Evolutionary conservation across 2,113 vertebrate species (phyloP).

Genomic region (Sebastes schlegelii): DNA sequence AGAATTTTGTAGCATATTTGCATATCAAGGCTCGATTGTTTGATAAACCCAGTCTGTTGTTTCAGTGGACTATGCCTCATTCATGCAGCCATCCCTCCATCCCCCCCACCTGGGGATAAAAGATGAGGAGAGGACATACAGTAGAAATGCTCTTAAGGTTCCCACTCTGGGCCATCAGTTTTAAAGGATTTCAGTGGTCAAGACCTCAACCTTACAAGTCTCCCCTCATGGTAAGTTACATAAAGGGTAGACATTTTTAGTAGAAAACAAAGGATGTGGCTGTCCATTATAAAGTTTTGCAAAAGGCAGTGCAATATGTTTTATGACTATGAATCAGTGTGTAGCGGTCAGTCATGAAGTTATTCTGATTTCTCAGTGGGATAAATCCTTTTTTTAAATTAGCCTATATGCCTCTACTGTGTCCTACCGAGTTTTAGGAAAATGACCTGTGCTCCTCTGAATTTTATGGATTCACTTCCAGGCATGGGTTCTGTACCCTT

Average conservation of each 20-base stretch:
- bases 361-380: conserved; percentile 19
- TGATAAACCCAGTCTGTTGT: conserved; percentile 22
- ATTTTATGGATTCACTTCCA: conserved; percentile 19
- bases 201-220: conserved; percentile 22
- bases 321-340: background rate
- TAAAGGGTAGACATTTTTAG: conserved; percentile 7
- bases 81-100: conserved; percentile 26
- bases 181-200: conserved; percentile 35
- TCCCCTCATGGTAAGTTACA: conserved; percentile 21
- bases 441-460: conserved; percentile 20
- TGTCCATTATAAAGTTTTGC: conserved; percentile 22
- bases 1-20: conserved; percentile 11
- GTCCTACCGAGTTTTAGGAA: conserved; percentile 3
- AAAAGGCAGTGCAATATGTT: conserved; percentile 47
- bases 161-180: background rate
- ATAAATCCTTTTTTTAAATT: conserved; percentile 19
- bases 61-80: conserved; percentile 12
- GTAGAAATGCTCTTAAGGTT: conserved; percentile 48
- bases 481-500: background rate
- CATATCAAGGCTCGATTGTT: conserved; percentile 24
- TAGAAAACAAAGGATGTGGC: conserved; percentile 38
- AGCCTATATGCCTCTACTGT: background rate
- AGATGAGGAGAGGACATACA: conserved; percentile 20
- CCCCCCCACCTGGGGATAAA: conserved; percentile 34
- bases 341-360: conserved; percentile 1